phyloP scores from a whole-genome alignment of 2,888 invertebrate species.

The Lycophotia porphyrea region DNA sequence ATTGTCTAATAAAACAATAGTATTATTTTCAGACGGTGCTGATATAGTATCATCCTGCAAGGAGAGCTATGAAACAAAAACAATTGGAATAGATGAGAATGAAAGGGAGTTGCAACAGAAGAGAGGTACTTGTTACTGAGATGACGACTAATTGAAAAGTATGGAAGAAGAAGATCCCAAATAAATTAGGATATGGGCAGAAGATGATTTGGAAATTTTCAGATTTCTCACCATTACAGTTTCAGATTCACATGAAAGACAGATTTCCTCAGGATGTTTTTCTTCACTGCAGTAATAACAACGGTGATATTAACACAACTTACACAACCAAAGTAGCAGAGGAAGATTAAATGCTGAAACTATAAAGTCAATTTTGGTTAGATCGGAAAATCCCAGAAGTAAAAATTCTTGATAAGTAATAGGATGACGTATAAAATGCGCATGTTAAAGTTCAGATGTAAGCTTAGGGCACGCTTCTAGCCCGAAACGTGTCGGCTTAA shows the following conservation, averaged over 20 bases:
- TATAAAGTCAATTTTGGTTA: background rate
- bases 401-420: background rate
- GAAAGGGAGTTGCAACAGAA: background rate
- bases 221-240: background rate
- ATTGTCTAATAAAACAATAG: background rate
- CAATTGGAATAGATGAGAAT: background rate
- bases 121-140: background rate
- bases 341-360: background rate
- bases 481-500: conserved; percentile 28
- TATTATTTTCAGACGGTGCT: background rate
- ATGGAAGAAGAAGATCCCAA: background rate
- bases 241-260: background rate
- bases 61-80: background rate
- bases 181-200: background rate
- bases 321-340: background rate
- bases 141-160: background rate
- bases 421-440: conserved; percentile 13
- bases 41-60: background rate
- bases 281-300: background rate
- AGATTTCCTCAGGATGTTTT: background rate
- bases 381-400: background rate
- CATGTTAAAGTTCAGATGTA: background rate
- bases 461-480: conserved; percentile 4
- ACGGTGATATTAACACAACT: background rate
- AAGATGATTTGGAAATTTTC: background rate